Base-by-base conservation (phyloP, 1,140 invertebrate species). In the Babylonia areolata region DNA sequence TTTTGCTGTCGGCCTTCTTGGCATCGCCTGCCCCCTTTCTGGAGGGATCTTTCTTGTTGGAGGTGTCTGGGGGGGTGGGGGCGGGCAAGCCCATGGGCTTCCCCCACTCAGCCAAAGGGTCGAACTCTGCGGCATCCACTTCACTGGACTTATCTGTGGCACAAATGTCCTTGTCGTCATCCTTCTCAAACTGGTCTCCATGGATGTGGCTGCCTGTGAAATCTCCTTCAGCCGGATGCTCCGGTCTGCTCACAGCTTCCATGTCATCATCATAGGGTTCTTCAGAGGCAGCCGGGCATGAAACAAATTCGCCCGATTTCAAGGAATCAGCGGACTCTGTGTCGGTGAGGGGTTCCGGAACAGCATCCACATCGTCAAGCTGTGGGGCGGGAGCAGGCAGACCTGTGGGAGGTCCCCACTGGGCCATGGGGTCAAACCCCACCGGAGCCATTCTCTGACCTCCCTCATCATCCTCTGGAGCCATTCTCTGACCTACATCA, bases 361-460 rank as follows among this genome's bases (percentile, higher is more conserved):
- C 96, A 17, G 35, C 54, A 20, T 39, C 81, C 20, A 17, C 46
- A 12, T 39, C 81, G 15, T 82, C 33, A 2, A 64, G 81, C 20
- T 96, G 95, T 69, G 97, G 96, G 42, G 96, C 96, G 2, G 97
- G 97, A 86, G 96, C 97, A 0, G 98, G 98, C 73, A 99, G 95
- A 42, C 97, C 97, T 85, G 98, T 95, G 23, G 98, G 98, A 91
- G 97, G 97, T 28, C 97, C 97, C 97, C 97, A 98, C 54, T 96
- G 96, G 90, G 96, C 96, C 9, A 98, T 94, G 1, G 97, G 96
- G 94, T 93, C 90, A 89, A 93, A 93, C 35, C 83, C 58, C 28
- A 84, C 75, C 35, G 71, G 46, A 35, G 54, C 17, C 5, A 12
- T 11, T 42, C 80, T 51, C 46, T 51, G 46, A 51, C 17, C 46